Conservation (phyloP, 2,113 vertebrate species). For the Parotia lawesii region DNA sequence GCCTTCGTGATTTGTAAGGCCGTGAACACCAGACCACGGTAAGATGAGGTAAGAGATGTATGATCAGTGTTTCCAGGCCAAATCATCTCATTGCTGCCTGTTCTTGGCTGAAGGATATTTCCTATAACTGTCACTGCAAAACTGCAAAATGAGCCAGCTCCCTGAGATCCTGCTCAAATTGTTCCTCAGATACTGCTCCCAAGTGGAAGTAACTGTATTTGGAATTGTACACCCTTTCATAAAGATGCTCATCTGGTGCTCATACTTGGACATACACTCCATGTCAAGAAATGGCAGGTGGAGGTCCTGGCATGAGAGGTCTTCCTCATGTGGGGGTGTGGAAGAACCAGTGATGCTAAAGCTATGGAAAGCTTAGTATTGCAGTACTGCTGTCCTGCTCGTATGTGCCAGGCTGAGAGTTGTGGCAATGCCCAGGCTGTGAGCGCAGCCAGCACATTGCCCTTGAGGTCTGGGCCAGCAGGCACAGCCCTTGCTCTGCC, state of each 20-base stretch:
- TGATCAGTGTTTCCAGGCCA: background rate
- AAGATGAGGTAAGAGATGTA: background rate
- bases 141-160: background rate
- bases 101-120: background rate
- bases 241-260: background rate
- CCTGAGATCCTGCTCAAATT: background rate
- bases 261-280: background rate
- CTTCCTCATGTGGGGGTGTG: background rate
- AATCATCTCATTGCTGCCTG: background rate
- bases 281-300: background rate
- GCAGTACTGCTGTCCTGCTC: background rate
- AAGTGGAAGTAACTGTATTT: background rate
- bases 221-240: background rate
- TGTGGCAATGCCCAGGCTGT: background rate
- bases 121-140: background rate
- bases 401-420: fast-evolving
- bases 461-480: background rate
- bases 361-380: background rate
- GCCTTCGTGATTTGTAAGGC: background rate
- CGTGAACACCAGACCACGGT: background rate
- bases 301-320: background rate
- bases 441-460: fast-evolving
- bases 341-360: background rate
- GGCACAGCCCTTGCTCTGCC: background rate
- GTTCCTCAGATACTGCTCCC: background rate